Conservation (phyloP, 2,888 invertebrate species). For the Epirrita christyi region DNA sequence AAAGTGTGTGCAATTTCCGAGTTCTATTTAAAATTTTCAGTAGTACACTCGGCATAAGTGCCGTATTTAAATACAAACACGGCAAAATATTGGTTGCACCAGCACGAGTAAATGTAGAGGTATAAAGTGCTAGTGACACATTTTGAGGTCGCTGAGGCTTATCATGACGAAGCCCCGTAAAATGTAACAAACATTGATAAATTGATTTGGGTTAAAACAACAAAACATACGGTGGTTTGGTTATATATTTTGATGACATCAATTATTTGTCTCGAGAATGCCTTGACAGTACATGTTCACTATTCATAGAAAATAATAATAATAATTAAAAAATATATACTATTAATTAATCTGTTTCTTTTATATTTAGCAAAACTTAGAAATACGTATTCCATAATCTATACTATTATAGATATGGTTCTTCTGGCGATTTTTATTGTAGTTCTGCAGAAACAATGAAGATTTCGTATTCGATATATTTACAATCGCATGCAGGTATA, state of each 20-base stretch:
- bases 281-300: too few species aligned
- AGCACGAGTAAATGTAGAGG: constrained; percentile 9
- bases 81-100: constrained; percentile 12
- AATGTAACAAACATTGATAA: constrained; percentile 25
- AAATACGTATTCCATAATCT: too few species aligned
- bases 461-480: background rate
- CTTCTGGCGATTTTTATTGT: too few species aligned
- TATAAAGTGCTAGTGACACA: constrained; percentile 15
- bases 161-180: constrained; percentile 26
- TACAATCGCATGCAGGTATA: background rate
- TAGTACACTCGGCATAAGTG: constrained; percentile 12
- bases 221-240: constrained; percentile 14
- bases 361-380: too few species aligned
- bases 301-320: too few species aligned
- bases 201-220: constrained; percentile 15
- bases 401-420: too few species aligned
- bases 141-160: constrained; percentile 32
- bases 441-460: constrained; percentile 2
- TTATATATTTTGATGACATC: constrained; percentile 3
- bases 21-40: constrained; percentile 19
- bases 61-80: constrained; percentile 14
- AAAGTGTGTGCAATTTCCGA: constrained; percentile 1
- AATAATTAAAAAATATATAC: too few species aligned
- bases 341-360: too few species aligned
- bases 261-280: constrained; percentile 4